Conservation (phyloP, 2,888 invertebrate species). For the Linnaemya vulpina region DNA sequence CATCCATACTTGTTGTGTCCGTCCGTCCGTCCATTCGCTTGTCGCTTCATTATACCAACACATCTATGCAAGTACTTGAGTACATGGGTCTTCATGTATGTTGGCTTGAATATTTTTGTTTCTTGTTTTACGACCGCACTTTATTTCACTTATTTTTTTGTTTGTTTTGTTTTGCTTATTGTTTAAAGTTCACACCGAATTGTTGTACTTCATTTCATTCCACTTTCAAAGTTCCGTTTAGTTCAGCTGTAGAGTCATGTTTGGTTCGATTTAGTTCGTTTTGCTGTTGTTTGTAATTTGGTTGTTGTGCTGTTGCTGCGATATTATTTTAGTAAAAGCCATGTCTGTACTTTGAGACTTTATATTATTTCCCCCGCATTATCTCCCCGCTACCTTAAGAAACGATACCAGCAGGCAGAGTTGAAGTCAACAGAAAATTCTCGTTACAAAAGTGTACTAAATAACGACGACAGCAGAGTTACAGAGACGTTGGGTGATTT, state of each 20-base stretch:
- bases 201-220: conserved; percentile 69
- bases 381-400: conserved; percentile 1
- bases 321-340: conserved; percentile 53
- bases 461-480: conserved; percentile 41
- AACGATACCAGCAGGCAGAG: conserved; percentile 34
- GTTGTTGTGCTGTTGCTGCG: conserved; percentile 40
- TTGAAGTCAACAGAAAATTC: conserved; percentile 36
- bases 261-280: conserved; percentile 50
- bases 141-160: conserved; percentile 48
- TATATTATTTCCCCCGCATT: conserved; percentile 42
- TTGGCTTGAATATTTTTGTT: conserved; percentile 50
- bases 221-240: conserved; percentile 62
- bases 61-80: conserved; percentile 36
- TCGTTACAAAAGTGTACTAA: conserved; percentile 20
- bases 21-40: conserved; percentile 20
- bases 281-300: conserved; percentile 11
- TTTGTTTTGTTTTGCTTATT: conserved; percentile 69
- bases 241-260: conserved; percentile 38
- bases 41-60: conserved; percentile 32
- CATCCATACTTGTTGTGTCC: background rate
- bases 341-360: conserved; percentile 42
- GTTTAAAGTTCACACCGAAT: conserved; percentile 72
- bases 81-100: conserved; percentile 21
- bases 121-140: conserved; percentile 65
- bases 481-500: conserved; percentile 58